Evolutionary conservation across 2,797 vertebrate species (phyloP).

Genomic region (Hyperoplus immaculatus): DNA sequence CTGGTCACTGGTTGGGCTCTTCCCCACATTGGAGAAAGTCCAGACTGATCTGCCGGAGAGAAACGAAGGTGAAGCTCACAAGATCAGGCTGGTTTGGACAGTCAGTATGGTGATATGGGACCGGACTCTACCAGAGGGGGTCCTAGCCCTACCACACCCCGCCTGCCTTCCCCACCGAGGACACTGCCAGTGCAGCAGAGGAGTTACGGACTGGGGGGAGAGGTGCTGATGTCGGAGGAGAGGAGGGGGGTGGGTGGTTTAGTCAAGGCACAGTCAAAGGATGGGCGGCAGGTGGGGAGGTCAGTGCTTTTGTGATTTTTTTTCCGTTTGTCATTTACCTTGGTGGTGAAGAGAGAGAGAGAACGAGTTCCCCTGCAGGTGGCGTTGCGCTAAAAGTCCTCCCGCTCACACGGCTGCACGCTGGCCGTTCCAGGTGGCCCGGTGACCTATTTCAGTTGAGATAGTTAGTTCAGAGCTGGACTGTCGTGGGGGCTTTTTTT

Average conservation of each 20-base stretch:
- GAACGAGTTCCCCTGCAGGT: constrained; percentile 77
- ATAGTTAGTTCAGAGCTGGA: constrained; percentile 85
- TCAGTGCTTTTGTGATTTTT: constrained; percentile 75
- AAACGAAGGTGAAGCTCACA: too few species aligned
- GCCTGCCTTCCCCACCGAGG: constrained; percentile 50
- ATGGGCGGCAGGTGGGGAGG: constrained; percentile 71
- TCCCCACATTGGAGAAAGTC: too few species aligned
- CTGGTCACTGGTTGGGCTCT: too few species aligned
- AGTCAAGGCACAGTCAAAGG: constrained; percentile 78
- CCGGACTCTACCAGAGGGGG: constrained; percentile 44
- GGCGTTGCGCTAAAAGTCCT: constrained; percentile 82
- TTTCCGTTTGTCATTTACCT: constrained; percentile 76
- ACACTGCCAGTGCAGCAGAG: constrained; percentile 63
- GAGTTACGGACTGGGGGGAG: constrained; percentile 52
- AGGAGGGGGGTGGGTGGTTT: constrained; percentile 40
- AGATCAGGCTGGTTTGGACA: too few species aligned
- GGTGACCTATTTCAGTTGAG: constrained; percentile 88
- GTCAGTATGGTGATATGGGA: constrained; percentile 46
- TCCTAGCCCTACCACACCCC: constrained; percentile 37
- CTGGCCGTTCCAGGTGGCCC: constrained; percentile 77
- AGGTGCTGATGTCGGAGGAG: constrained; percentile 57
- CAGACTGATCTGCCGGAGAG: too few species aligned
- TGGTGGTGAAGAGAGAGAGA: constrained; percentile 78
- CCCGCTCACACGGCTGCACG: constrained; percentile 75
- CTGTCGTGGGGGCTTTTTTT: constrained; percentile 42